Conservation (phyloP, 2,888 invertebrate species). For the Diplazon laetatorius region DNA sequence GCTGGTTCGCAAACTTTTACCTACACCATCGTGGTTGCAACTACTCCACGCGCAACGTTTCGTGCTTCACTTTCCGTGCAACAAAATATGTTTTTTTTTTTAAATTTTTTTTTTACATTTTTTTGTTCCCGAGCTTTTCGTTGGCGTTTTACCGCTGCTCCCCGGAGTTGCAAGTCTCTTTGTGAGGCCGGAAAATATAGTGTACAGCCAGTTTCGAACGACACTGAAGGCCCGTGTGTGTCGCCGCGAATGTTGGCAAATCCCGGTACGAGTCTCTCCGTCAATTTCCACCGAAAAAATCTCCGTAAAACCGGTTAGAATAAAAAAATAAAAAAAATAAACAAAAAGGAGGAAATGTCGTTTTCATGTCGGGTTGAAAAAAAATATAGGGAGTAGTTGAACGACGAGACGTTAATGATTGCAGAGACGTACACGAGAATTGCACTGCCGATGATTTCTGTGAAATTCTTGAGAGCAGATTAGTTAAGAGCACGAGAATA, state of each 20-base stretch:
- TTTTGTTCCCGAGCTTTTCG: conserved; percentile 39
- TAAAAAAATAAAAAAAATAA: too few relatives aligned
- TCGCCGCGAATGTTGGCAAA: not conserved
- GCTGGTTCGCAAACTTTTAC: conserved; percentile 60
- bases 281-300: not conserved
- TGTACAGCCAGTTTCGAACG: not conserved
- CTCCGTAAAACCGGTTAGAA: not conserved
- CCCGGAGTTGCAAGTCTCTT: conserved; percentile 25
- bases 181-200: conserved; percentile 14
- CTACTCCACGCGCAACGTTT: conserved; percentile 47
- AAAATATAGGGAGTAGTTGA: not conserved
- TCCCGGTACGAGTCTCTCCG: conserved; percentile 3
- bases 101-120: too few relatives aligned
- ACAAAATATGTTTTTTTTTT: too few relatives aligned
- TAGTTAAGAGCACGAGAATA: not conserved
- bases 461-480: not conserved
- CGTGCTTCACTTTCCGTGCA: conserved; percentile 50
- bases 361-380: not conserved
- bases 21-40: conserved; percentile 44
- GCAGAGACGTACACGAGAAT: not conserved
- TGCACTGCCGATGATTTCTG: not conserved
- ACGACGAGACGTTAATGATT: conserved; percentile 6
- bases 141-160: conserved; percentile 41
- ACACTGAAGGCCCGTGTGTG: not conserved
- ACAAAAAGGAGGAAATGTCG: not conserved